phyloP scores from a whole-genome alignment of 2,888 invertebrate genomes.

The Scaptomyza reducta region DNA sequence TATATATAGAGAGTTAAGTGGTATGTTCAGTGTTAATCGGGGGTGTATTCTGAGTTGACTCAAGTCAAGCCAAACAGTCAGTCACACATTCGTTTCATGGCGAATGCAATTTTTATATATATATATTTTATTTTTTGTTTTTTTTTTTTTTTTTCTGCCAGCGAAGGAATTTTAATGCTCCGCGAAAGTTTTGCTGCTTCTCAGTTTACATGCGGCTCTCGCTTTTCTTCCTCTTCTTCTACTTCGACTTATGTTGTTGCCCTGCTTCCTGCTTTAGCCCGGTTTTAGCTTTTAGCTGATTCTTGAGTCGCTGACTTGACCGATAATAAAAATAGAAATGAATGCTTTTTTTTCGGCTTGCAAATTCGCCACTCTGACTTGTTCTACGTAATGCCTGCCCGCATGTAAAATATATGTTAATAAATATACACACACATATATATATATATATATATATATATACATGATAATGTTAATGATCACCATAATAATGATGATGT shows the following conservation, averaged over 20 bases:
- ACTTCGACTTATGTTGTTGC: too few relatives aligned
- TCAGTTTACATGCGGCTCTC: constrained; percentile 65
- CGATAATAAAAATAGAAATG: constrained; percentile 52
- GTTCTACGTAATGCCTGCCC: constrained; percentile 53
- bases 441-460: background rate
- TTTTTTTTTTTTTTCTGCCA: constrained; percentile 26
- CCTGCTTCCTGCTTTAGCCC: constrained; percentile 6
- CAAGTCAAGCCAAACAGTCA: constrained; percentile 5
- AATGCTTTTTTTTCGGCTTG: constrained; percentile 24
- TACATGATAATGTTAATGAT: background rate
- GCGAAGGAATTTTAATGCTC: constrained; percentile 60
- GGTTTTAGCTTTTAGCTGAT: background rate
- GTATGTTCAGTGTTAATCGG: too few relatives aligned
- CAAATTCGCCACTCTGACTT: constrained; percentile 53
- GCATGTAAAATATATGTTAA: constrained; percentile 30
- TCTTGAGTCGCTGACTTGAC: constrained; percentile 13
- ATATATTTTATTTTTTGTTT: too few relatives aligned
- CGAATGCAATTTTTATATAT: constrained; percentile 13
- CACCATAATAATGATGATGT: constrained; percentile 9
- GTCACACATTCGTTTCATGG: constrained; percentile 48
- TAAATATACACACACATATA: background rate
- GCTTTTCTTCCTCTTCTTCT: constrained; percentile 28
- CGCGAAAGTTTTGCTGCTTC: constrained; percentile 31
- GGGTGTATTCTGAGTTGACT: too few relatives aligned
- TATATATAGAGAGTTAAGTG: background rate